Conservation (phyloP, 2,888 invertebrate genomes). For the Trilocha varians region DNA sequence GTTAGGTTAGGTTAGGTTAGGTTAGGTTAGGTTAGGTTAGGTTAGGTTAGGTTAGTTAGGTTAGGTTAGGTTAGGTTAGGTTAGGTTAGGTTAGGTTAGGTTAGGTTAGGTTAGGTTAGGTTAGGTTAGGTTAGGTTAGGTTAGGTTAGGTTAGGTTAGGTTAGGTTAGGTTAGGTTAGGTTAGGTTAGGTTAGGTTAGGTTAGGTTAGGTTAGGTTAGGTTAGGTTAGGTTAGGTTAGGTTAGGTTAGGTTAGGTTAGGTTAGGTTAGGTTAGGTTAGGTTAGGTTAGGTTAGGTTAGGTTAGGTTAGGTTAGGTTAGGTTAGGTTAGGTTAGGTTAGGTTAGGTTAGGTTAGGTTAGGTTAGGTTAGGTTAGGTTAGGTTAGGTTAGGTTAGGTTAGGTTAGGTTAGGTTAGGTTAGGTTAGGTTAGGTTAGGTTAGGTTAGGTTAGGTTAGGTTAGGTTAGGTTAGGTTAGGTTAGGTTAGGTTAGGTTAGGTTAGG, state of each 20-base stretch:
- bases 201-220: constrained; percentile 8
- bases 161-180: constrained; percentile 4
- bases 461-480: constrained; percentile 8
- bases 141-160: constrained; percentile 5
- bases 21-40: constrained; percentile 10
- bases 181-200: constrained; percentile 7
- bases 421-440: constrained; percentile 6
- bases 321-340: constrained; percentile 5
- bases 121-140: constrained; percentile 5
- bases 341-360: constrained; percentile 7
- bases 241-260: constrained; percentile 7
- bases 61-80: constrained; percentile 6
- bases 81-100: constrained; percentile 8
- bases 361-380: constrained; percentile 7
- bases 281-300: constrained; percentile 6
- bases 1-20: constrained; percentile 11
- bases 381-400: constrained; percentile 7
- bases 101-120: constrained; percentile 7
- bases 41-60: constrained; percentile 11
- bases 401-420: constrained; percentile 11
- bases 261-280: constrained; percentile 8
- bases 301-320: constrained; percentile 3
- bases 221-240: constrained; percentile 8
- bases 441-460: constrained; percentile 6
- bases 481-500: constrained; percentile 12